Evolutionary conservation across 2,888 invertebrate species (phyloP), one percentile per base, ranked within the genome.

Genomic region (Drosophila parthenogenetica): DNA sequence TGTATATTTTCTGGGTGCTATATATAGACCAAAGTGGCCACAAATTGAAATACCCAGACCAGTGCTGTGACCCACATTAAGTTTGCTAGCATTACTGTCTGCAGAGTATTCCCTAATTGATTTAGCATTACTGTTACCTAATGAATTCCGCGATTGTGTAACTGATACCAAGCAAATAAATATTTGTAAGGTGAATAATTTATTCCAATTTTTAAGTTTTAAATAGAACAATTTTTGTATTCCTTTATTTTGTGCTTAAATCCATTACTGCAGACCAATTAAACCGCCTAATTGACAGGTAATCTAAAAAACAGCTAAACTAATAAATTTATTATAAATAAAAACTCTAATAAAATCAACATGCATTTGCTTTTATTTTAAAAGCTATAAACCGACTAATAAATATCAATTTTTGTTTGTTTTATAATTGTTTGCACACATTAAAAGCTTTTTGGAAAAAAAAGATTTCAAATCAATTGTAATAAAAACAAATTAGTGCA

Each of bases 31-130:
- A 29, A 37, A 42, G 16, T 40, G 29, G 39, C 40, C 11, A 22
- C 51, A 50, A 39, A 37, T 57, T 53, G 70, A 59, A 49, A 32
- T 61, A 49, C 37, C 32, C 39, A 39, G 32, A 32, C 39, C 57
- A 57, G 35, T 29, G 40, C 37, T 4, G 39, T 71, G 72, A 76
- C 72, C 72, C 46, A 74, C 50, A 74, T 51, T 43, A 45, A 42
- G 19, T 10, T 35, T n/a, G 32, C 19, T 37, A 29, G 22, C 39
- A 37, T 14, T 37, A 50, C 39, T 16, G 61, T 50, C 60, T 50
- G 19, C 46, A 42, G 39, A 35, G 59, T 58, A 51, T 66, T 29
- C 58, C 51, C 42, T 35, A 62, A 59, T 59, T 77, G 48, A 55
- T 59, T 58, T 35, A 32, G 37, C 10, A 25, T 46, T 8, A 29